Base-by-base conservation (phyloP, 1,140 invertebrate genomes). In the Antheraea pernyi region DNA sequence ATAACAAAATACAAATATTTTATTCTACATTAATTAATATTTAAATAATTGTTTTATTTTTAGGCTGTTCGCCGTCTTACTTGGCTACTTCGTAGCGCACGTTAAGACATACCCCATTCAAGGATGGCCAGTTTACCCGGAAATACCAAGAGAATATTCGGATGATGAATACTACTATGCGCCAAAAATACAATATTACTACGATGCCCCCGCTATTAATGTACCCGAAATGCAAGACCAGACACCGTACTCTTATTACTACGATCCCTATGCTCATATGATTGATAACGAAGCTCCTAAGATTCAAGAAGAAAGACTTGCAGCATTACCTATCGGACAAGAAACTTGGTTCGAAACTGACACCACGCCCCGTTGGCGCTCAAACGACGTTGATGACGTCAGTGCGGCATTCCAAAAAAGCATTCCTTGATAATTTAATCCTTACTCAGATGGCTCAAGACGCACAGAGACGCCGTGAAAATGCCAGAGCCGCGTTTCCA, bases 351-450 rank as follows among this genome's bases (percentile, higher is more conserved):
- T 93, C 73, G 94, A 94, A 76, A 93, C 91, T 60, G 93, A 94
- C 19, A 75, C 80, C 42, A 74, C 81, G 62, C 81, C 91, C 60
- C 83, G 77, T 60, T 93, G 92, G 92, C 79, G 78, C 42, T 75
- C 82, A 36, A 86, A 79, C 61, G 91, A 93, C 61, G 83, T 93
- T 30, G 94, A 94, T 77, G 93, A 94, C 78, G 93, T 94, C 46
- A 95, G 93, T 74, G 94, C 94, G 22, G 94, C 94, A 59, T n/a
- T n/a, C n/a, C n/a, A n/a, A n/a, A n/a, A n/a, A n/a, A n/a, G n/a
- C n/a, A n/a, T 95, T 95, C 82, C 84, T 95, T 37, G 93, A 95
- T 69, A 95, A 95, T 77, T 84, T 95, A 22, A 94, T 95, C 61
- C 87, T 95, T 64, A 92, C 94, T 5, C 93, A 95, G 83, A 94